A percentile compares a stretch with the other conserved stretches of the same genome.
phyloP scores from a whole-genome alignment of 53 echinoderm and acorn worm species.

The Pentamera pediparva region DNA sequence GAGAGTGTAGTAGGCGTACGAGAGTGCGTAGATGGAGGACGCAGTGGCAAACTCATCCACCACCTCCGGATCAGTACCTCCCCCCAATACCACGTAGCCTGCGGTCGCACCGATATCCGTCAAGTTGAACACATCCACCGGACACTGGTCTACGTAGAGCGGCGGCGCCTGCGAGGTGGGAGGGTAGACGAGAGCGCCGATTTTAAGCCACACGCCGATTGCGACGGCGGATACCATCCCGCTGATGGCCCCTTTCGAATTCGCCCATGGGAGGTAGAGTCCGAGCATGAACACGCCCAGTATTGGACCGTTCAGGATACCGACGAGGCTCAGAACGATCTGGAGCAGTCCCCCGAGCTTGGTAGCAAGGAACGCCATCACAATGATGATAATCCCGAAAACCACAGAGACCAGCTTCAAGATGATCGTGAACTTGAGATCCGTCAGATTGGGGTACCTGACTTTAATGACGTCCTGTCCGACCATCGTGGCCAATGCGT shows the following conservation, averaged over 20 bases:
- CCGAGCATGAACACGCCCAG: slow-evolving; percentile 17
- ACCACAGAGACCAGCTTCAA: slow-evolving; percentile 9
- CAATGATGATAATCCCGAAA: slow-evolving; percentile 1
- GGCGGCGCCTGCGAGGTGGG: not conserved
- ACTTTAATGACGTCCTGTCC: slow-evolving; percentile 20
- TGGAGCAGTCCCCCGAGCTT: slow-evolving; percentile 6
- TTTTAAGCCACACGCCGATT: slow-evolving; percentile 19
- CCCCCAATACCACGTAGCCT: not conserved
- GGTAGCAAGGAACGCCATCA: slow-evolving; percentile 21
- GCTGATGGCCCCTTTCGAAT: slow-evolving; percentile 7
- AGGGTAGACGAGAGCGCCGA: slow-evolving; percentile 5
- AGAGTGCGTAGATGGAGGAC: slow-evolving; percentile 1
- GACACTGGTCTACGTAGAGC: slow-evolving; percentile 11
- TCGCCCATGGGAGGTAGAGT: slow-evolving; percentile 15
- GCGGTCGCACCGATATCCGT: not conserved
- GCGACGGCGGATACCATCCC: slow-evolving; percentile 17
- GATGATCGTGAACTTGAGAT: slow-evolving; percentile 23
- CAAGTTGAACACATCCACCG: not conserved
- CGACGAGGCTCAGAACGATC: slow-evolving; percentile 1
- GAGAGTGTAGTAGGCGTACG: slow-evolving; percentile 23
- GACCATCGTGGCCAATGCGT: slow-evolving; percentile 16
- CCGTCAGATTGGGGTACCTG: not conserved
- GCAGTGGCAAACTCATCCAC: not conserved
- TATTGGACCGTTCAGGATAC: slow-evolving; percentile 26
- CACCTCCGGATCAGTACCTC: not conserved